Percentiles rank a stretch among this genome's conserved stretches.
phyloP scores from a whole-genome alignment of 2,113 vertebrate species.

The Otis tarda region DNA sequence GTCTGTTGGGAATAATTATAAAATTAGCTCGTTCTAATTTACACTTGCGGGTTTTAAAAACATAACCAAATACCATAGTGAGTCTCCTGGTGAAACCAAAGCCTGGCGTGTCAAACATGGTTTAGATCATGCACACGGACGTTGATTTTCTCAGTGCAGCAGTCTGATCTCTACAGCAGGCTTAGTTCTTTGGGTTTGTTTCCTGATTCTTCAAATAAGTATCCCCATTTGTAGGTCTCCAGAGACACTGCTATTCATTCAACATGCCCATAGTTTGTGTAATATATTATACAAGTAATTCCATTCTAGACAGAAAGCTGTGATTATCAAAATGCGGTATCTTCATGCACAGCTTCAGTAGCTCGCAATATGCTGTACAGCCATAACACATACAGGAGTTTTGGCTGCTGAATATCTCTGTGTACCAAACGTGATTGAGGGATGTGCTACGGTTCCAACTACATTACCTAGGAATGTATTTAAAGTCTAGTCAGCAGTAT shows the following conservation, averaged over 20 bases:
- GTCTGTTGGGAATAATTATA: conserved; percentile 65
- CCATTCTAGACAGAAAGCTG: neutral
- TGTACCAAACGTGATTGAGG: neutral
- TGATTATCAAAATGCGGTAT: neutral
- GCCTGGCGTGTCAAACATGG: conserved; percentile 50
- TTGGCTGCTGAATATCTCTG: neutral
- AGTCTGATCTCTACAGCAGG: neutral
- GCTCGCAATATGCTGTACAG: neutral
- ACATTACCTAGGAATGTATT: rapidly evolving
- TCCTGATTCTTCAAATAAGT: conserved; percentile 9
- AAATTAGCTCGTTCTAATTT: conserved; percentile 57
- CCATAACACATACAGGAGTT: neutral
- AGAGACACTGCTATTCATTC: neutral
- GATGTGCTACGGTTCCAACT: neutral
- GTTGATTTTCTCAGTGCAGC: conserved; percentile 22
- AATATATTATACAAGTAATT: neutral
- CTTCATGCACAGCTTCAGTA: neutral
- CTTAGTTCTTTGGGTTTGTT: neutral
- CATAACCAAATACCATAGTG: conserved; percentile 17
- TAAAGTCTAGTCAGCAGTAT: neutral
- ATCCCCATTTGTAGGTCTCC: neutral
- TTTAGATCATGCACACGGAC: conserved; percentile 30
- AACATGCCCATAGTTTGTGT: neutral
- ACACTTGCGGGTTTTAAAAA: conserved; percentile 51
- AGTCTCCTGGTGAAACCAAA: conserved; percentile 54